Base-by-base conservation (phyloP, 2,888 invertebrate species). In the Dascillus cervinus region DNA sequence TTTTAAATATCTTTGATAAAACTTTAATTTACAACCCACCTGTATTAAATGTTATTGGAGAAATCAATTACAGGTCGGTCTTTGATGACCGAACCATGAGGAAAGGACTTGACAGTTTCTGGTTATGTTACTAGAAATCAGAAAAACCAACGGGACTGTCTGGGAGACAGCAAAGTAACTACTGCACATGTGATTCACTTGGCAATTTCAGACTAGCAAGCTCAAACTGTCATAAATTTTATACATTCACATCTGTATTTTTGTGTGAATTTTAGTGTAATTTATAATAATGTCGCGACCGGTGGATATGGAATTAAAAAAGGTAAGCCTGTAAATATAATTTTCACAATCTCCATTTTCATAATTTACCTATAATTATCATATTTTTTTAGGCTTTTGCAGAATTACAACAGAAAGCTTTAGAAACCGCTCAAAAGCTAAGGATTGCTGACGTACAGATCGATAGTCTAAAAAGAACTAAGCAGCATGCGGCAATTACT, bases 361-460 rank as follows among this genome's bases (percentile, higher is more conserved):
- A 6, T 17, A 17, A 17, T 4, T 17, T 6, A 17, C 8, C 5
- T 8, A 17, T 8, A 17, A 17, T 17, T 17, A 6, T 5, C 4
- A 14, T 15, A 5, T 26, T 23, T 24, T 48, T 55, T 21, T 32
- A 78, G 75, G 88, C 89, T 0, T 89, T 91, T 58, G 66, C 74
- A 29, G 87, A 89, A 51, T 67, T 90, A 30, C 88, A 89, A 58
- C 71, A 76, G 6, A 88, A 88, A 66, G 80, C 84, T 74, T 69
- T 84, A 13, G 82, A 84, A 52, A 86, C 88, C 1, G 75, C 75
- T 42, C 83, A 85, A 58, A 86, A 88, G 65, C 69, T 90, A 37
- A 77, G 81, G 52, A 62, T 86, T 33, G 79, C 87, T 4, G 86
- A 89, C 58, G 63, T 80, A 2, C 85, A 89, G 66, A 81, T 87